Base-by-base conservation (phyloP, 2,113 vertebrate genomes). In the Anseranas semipalmata region DNA sequence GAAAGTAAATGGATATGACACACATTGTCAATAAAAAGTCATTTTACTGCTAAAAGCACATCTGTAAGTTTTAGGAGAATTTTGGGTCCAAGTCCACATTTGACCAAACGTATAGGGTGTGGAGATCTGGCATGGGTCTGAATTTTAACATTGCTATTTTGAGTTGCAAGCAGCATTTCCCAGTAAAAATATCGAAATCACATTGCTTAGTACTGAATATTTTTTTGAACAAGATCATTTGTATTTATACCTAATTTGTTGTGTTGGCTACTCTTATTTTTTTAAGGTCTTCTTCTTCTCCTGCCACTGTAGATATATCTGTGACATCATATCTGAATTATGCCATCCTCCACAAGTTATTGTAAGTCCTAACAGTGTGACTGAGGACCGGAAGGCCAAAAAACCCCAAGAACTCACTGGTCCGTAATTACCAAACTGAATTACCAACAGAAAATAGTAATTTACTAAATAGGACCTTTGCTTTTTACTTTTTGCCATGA, bases 11-110 rank as follows among this genome's bases (percentile, higher is more conserved):
- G 87, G 59, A 35, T 86, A 66, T 75, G 87, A 86, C 90, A 91
- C 56, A 85, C 17, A 17, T 33, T 85, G 74, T 94, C 88, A 94
- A 91, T 87, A 96, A 95, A 48, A 93, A 93, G 30, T 62, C 9
- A 66, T 80, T 96, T 83, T 90, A 43, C 41, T 41, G 39, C 67
- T 79, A 58, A 90, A 90, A 22, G 63, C 16, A 77, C 71, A 77
- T 46, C 72, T 66, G 67, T n/a, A 93, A 73, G 58, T 93, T 87
- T 77, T 73, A 91, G 90, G 77, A 76, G 25, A 66, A 27, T 39
- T 71, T 77, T 21, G n/a, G 18, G 13, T 76, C 82, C 35, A 37
- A 50, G 39, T 68, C 52, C 46, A 60, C 15, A 16, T 86, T 72
- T 76, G 18, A 30, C 79, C 35, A 76, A 79, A 73, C 56, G 10